Evolutionary conservation across 2,797 vertebrate genomes (phyloP), one percentile per base, ranked within the genome.

Genomic region (Aeoliscus strigatus): DNA sequence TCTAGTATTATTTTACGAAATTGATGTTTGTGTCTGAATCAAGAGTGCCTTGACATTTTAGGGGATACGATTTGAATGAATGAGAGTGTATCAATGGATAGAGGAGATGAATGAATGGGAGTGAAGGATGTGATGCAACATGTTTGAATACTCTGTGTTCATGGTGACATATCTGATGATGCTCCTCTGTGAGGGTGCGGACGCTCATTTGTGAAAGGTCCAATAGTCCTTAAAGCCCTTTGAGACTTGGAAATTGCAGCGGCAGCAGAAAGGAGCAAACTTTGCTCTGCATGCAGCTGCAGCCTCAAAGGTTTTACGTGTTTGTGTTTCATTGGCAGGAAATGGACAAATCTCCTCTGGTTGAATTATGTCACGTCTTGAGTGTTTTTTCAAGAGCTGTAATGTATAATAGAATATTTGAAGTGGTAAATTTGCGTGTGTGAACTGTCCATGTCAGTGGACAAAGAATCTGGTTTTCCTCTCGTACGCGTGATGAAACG

Each of bases 1-100:
- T 30, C 5, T 39, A 1, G 40, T 56, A 13, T 53, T 60, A 12
- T 62, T 66, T 27, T 50, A 24, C 52, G 60, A 45, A 30, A 35
- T 24, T 47, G 42, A 68, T 59, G 30, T 38, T 55, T 61, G 55
- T 70, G 63, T 79, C 60, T 66, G 50, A 74, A 74, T 81, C 64
- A 60, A 82, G 74, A 85, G 88, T 89, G 86, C 87, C 88, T 89
- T 89, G 73, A 72, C 56, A 57, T 79, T 43, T 77, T 73, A 36
- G 51, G 46, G 15, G 48, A 46, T n/a, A 10, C 18, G 18, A 51
- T 56, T 30, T 48, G 35, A 49, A 27, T 34, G 30, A 47, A 15
- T 41, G 15, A 71, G 56, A 66, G n/a, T n/a, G n/a, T n/a, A n/a
- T 37, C 30, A 11, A 4, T 4, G 29, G 45, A 36, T 23, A n/a